Evolutionary conservation across 2,888 invertebrate species (phyloP).

Genomic region (Torymus auratus): DNA sequence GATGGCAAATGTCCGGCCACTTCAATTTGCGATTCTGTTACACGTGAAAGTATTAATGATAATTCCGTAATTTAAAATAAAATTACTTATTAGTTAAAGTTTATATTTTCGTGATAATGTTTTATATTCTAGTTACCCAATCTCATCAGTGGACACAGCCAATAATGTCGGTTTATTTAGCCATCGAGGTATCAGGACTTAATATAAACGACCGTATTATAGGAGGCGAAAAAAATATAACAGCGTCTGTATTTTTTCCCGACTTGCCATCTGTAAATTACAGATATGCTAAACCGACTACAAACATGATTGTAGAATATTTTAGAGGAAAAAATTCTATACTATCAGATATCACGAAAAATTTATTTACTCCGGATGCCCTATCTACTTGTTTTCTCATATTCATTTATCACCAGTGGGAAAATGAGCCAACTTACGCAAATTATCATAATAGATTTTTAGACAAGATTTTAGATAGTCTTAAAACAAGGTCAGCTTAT

Average conservation of each 20-base stretch:
- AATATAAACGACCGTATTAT: constrained; percentile 22
- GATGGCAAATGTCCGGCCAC: constrained; percentile 55
- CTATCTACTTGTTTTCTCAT: constrained; percentile 33
- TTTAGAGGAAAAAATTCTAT: constrained; percentile 3
- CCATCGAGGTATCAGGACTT: constrained; percentile 43
- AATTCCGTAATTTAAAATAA: constrained; percentile 7
- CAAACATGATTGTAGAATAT: constrained; percentile 33
- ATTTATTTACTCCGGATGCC: constrained; percentile 10
- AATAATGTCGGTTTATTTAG: constrained; percentile 31
- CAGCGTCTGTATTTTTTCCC: constrained; percentile 46
- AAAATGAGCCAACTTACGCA: constrained; percentile 30
- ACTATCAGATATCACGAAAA: constrained; percentile 9
- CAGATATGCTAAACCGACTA: constrained; percentile 19
- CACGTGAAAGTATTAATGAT: constrained; percentile 49
- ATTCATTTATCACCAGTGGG: constrained; percentile 54
- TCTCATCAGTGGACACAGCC: constrained; percentile 49
- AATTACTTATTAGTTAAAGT: not conserved
- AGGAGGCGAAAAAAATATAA: constrained; percentile 49
- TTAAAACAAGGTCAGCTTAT: constrained; percentile 42
- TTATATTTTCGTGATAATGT: not conserved
- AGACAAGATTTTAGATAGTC: constrained; percentile 20
- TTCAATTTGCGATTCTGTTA: constrained; percentile 47
- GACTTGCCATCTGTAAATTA: constrained; percentile 40
- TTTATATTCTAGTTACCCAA: constrained; percentile 40
- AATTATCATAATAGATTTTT: constrained; percentile 40